Evolutionary conservation across 1,140 invertebrate genomes (phyloP).

Genomic region (Amphibalanus amphitrite): DNA sequence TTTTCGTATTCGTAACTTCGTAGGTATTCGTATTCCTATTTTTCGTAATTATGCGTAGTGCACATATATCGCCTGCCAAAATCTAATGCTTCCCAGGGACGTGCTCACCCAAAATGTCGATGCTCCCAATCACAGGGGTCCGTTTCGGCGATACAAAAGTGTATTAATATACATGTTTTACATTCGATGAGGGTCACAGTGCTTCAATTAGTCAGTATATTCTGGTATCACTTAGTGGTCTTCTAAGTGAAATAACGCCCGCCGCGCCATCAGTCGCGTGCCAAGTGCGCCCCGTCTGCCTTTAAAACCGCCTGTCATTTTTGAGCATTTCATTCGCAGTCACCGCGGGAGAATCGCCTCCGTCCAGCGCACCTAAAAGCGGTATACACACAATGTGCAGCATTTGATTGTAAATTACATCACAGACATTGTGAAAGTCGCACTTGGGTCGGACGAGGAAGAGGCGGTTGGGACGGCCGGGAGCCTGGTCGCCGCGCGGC

Average conservation of each 20-base stretch:
- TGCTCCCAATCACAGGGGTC: no score
- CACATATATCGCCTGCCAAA: no score
- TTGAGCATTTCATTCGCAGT: neutral
- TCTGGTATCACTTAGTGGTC: neutral
- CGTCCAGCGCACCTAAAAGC: neutral
- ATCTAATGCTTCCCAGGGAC: no score
- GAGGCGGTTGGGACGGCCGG: no score
- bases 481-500: no score
- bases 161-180: conserved; percentile 2
- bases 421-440: neutral
- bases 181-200: neutral
- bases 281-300: neutral
- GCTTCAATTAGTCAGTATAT: neutral
- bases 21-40: no score
- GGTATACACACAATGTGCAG: neutral
- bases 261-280: no score
- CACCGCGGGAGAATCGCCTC: neutral
- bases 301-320: neutral
- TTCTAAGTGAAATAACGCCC: neutral
- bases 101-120: no score
- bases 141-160: neutral
- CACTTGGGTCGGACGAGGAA: neutral
- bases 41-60: no score
- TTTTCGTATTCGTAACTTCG: no score
- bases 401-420: conserved; percentile 1